Evolutionary conservation across 2,888 invertebrate genomes (phyloP).

Genomic region (Acronicta leporina): DNA sequence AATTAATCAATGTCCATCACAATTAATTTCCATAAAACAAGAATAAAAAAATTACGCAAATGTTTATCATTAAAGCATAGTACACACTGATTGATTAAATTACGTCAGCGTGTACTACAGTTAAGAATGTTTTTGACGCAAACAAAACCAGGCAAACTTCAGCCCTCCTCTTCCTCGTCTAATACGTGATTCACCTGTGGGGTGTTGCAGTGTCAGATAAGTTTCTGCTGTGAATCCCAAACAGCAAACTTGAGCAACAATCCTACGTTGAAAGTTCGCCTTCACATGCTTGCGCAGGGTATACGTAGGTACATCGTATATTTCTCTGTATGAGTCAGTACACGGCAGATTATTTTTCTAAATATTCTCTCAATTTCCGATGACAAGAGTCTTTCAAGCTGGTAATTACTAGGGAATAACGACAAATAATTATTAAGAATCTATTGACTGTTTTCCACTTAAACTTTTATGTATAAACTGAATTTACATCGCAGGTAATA

Average conservation of each 20-base stretch:
- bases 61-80: slow-evolving; percentile 8
- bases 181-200: slow-evolving; percentile 50
- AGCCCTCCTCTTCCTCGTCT: slow-evolving; percentile 9
- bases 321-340: slow-evolving; percentile 14
- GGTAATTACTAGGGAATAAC: slow-evolving; percentile 75
- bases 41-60: no score
- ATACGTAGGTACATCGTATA: slow-evolving; percentile 14
- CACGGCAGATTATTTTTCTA: background rate
- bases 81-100: slow-evolving; percentile 30
- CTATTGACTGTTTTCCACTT: slow-evolving; percentile 81
- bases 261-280: slow-evolving; percentile 36
- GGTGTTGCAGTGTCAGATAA: slow-evolving; percentile 61
- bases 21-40: no score
- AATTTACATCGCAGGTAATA: slow-evolving; percentile 51
- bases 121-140: slow-evolving; percentile 30
- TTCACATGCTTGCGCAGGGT: slow-evolving; percentile 16
- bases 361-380: slow-evolving; percentile 39
- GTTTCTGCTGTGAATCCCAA: slow-evolving; percentile 53
- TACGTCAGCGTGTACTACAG: slow-evolving; percentile 20
- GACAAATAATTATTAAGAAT: slow-evolving; percentile 81
- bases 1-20: no score
- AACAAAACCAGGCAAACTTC: slow-evolving; percentile 30
- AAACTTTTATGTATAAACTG: slow-evolving; percentile 60
- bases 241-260: slow-evolving; percentile 39
- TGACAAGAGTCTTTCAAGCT: slow-evolving; percentile 62